Conservation (phyloP, 2,797 vertebrate species). For the Chaetophractus vellerosus region DNA sequence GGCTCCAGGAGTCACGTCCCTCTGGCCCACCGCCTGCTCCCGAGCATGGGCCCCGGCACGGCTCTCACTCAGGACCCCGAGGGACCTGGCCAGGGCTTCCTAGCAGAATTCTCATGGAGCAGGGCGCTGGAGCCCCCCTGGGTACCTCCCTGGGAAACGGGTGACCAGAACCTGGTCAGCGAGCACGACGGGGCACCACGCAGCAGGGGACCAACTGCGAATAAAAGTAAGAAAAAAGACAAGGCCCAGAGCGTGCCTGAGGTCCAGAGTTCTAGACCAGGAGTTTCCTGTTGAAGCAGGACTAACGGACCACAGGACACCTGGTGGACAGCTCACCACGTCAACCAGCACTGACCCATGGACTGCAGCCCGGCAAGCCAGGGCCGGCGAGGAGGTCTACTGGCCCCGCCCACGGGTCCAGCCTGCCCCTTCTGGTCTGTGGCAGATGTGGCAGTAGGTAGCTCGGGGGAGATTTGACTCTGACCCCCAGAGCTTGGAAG, state of each 20-base stretch:
- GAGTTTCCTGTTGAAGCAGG: rapidly evolving
- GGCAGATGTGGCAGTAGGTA: no score
- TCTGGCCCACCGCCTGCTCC: rapidly evolving
- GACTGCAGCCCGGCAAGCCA: no score
- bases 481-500: no score
- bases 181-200: rapidly evolving
- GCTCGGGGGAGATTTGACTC: no score
- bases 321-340: no score
- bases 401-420: no score
- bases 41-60: background rate
- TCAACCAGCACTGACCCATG: no score
- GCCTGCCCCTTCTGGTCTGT: no score
- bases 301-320: background rate
- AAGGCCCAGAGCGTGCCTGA: background rate
- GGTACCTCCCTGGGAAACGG: rapidly evolving
- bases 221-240: rapidly evolving
- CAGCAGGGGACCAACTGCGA: rapidly evolving
- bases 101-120: rapidly evolving
- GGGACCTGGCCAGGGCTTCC: rapidly evolving
- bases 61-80: background rate
- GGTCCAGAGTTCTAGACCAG: background rate
- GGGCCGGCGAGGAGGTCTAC: no score
- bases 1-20: rapidly evolving
- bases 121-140: rapidly evolving
- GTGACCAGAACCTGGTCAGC: rapidly evolving